Evolutionary conservation across 2,113 vertebrate genomes (phyloP).

Genomic region (Ahaetulla prasina): DNA sequence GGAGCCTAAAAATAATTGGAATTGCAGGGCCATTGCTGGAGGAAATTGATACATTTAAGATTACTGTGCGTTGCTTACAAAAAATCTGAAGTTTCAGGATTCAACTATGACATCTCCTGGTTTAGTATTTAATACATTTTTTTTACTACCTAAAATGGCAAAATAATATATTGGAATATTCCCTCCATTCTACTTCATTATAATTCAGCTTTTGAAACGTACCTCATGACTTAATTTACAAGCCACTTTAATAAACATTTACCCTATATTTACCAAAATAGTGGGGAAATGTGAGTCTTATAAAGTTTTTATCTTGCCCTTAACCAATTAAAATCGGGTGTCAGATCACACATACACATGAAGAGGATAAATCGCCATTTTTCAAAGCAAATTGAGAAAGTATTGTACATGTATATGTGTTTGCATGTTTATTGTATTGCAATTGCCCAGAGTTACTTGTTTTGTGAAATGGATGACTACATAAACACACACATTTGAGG

Average conservation of each 20-base stretch:
- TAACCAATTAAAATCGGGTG: neutral
- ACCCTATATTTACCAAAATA: neutral
- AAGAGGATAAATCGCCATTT: neutral
- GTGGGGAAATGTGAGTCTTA: neutral
- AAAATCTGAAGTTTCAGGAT: neutral
- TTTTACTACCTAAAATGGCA: neutral
- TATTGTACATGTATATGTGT: neutral
- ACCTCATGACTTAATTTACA: neutral
- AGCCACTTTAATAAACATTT: neutral
- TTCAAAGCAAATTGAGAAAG: neutral
- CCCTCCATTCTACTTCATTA: neutral
- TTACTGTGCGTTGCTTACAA: accelerated
- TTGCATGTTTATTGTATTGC: neutral
- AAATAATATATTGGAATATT: neutral
- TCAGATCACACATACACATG: neutral
- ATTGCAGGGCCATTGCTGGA: neutral
- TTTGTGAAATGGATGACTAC: too few species aligned
- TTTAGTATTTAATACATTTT: neutral
- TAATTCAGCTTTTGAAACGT: neutral
- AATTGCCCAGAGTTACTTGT: neutral
- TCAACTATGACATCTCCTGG: neutral
- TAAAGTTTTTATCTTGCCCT: neutral
- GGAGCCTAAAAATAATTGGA: accelerated
- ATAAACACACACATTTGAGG: neutral
- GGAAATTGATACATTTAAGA: neutral